A percentile compares a stretch with the other conserved stretches of the same genome.
These are phyloP conservation scores for Entelurus aequoreus DNA, from an alignment of 2,113 vertebrate genomes.

Conservation along the genomic window DNA sequence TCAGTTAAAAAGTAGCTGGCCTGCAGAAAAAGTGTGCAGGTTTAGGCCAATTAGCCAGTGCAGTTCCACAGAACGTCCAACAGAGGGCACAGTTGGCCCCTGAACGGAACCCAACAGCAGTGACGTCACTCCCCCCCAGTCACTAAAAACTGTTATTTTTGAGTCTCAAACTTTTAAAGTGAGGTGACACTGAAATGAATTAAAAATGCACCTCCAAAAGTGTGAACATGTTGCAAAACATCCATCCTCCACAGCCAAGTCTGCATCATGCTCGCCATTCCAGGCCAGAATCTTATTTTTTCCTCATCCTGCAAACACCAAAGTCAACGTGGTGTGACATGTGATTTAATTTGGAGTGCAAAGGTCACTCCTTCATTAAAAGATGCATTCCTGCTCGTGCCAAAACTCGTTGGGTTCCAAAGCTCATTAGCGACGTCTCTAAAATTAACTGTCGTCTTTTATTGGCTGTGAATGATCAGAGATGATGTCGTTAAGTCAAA, in stretches of 20 bases:
- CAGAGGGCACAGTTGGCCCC: background rate
- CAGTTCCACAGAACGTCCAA: background rate
- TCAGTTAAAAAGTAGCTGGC: no score
- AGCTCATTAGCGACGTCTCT: background rate
- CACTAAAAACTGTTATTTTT: no score
- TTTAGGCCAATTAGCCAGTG: background rate
- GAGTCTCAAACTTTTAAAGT: no score
- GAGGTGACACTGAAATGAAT: no score
- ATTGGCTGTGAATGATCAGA: background rate
- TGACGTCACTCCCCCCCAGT: background rate
- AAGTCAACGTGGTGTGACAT: background rate
- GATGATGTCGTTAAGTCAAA: background rate
- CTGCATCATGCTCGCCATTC: background rate
- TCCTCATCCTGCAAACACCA: background rate
- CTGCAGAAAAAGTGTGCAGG: no score
- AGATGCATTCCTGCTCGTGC: no score
- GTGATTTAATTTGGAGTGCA: background rate
- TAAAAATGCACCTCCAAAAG: no score
- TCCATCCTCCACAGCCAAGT: no score
- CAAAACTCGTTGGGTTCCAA: background rate
- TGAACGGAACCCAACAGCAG: background rate
- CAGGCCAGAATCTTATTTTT: background rate
- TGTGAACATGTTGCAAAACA: no score
- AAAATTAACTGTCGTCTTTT: background rate
- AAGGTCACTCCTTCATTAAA: conserved; percentile 4